Evolutionary conservation across 1,140 invertebrate species (phyloP).

Genomic region (Onthophagus taurus): DNA sequence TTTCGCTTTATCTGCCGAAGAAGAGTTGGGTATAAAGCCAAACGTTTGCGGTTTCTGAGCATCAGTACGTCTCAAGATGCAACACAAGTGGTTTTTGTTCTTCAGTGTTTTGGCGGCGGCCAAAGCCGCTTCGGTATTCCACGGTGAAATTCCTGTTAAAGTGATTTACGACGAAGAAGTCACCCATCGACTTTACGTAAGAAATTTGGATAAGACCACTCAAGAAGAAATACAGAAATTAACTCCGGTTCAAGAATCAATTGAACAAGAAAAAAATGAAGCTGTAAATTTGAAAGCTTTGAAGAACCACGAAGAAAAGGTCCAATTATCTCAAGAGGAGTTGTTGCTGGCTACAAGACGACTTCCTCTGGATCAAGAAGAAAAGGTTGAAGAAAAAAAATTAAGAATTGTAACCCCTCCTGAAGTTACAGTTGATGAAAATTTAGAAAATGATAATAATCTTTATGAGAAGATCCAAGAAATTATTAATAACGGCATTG

Average conservation of each 20-base stretch:
- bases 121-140: slow-evolving; percentile 14
- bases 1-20: too few relatives aligned
- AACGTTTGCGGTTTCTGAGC: too few relatives aligned
- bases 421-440: neutral
- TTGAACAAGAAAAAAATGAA: slow-evolving; percentile 4
- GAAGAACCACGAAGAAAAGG: slow-evolving; percentile 28
- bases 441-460: neutral
- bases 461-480: slow-evolving; percentile 13
- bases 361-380: slow-evolving; percentile 1
- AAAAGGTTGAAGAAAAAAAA: neutral
- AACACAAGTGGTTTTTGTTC: slow-evolving; percentile 4
- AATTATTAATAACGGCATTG: slow-evolving; percentile 17
- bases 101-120: slow-evolving; percentile 12
- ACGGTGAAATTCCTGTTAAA: slow-evolving; percentile 32
- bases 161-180: slow-evolving; percentile 24
- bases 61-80: slow-evolving; percentile 11
- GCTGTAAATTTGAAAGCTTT: slow-evolving; percentile 16
- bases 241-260: slow-evolving; percentile 2
- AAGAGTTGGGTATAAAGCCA: too few relatives aligned
- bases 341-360: slow-evolving; percentile 9
- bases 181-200: slow-evolving; percentile 11
- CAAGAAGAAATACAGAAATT: slow-evolving; percentile 18
- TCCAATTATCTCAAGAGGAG: slow-evolving; percentile 27
- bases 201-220: slow-evolving; percentile 27
- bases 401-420: neutral